Evolutionary conservation across 1,140 invertebrate species (phyloP), one percentile per base, ranked within the genome.

Genomic region (Hycleus cichorii): DNA sequence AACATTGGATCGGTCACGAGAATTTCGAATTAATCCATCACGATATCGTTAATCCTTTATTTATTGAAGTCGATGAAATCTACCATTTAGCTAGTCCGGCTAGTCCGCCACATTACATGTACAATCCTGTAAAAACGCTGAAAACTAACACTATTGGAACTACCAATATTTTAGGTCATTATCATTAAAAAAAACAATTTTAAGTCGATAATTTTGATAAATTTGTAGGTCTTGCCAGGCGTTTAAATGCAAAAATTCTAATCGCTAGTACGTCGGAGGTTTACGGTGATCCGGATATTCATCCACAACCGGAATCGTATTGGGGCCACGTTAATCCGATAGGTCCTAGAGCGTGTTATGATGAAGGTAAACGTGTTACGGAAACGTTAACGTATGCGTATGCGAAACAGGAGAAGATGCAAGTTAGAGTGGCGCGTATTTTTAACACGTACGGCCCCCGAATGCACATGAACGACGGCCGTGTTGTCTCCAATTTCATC

Each of bases 401-500:
- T 75, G 87, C 90, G 26, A 96, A 96, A 71, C 95, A 98, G 75
- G 95, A 98, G 74, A 90, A 92, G 45, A 89, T 99, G 6, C 82
- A 91, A 52, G 93, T 99, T 3, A 78, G 96, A 59, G 95, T 99
- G 25, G 97, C 97, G 0, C 80, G 97, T 62, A 99, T 99, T 64
- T 99, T 99, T 72, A 99, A 99, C 72, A 99, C 97, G 0, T 99
- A 96, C 74, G 97, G 97, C n/a, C 97, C 97, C 0, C 77, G 97
- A 70, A 99, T 99, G 97, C 95, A 98, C 70, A 94, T 97, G 81
- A 96, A 97, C 69, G 97, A 99, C 78, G 97, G 97, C 4, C 78
- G 97, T 43, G 97, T 99, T 3, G 97, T 99, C 0, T 98, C 95
- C 9, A 99, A 99, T 78, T 99, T 99, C 70, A 95, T 99, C 62